Evolutionary conservation across 2,888 invertebrate species (phyloP), one percentile per base, ranked within the genome.

Genomic region (Lasioglossum calceatum): DNA sequence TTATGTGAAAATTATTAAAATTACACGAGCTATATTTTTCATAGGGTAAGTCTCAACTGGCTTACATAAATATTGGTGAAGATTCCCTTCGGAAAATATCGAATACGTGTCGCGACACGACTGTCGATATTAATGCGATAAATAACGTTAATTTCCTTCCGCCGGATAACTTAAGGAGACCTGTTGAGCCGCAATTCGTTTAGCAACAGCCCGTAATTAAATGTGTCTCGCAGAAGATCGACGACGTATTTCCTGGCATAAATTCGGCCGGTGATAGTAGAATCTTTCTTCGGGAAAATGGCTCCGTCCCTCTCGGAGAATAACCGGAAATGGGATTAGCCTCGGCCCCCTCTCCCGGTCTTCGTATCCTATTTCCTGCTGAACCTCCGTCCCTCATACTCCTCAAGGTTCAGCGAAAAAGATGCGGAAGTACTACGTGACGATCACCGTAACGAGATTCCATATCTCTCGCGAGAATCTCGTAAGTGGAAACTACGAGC

Each of bases 251-350:
- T 78, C 8, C 71, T 77, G 12, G 39, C 47, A 77, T 67, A 76
- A 87, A 79, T 83, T 77, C 61, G 61, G 14, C 23, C 78, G 67
- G 61, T 39, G 81, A 80, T 79, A 44, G 47, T 23, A 32, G 14
- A 27, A 74, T 76, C 58, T 8, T 74, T 74, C 44, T 75, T 77
- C 27, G 10, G 12, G 23, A 79, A 76, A 67, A 58, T 23, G 27
- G 32, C 76, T 77, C 74, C 23, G 58, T 50, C 77, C 70, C 64
- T 77, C 39, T 3, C 42, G 61, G 70, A 83, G 80, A 80, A 78
- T 54, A 78, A 54, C 74, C 87, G 73, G 83, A 82, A 88, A 86
- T 85, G 32, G 71, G 79, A 85, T 87, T 87, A 87, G 39, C 36
- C 27, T n/a, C 42, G 32, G 2, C 64, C 54, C 61, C 67, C 27